Evolutionary conservation across 2,113 vertebrate species (phyloP).

Genomic region (Dasyurus viverrinus): DNA sequence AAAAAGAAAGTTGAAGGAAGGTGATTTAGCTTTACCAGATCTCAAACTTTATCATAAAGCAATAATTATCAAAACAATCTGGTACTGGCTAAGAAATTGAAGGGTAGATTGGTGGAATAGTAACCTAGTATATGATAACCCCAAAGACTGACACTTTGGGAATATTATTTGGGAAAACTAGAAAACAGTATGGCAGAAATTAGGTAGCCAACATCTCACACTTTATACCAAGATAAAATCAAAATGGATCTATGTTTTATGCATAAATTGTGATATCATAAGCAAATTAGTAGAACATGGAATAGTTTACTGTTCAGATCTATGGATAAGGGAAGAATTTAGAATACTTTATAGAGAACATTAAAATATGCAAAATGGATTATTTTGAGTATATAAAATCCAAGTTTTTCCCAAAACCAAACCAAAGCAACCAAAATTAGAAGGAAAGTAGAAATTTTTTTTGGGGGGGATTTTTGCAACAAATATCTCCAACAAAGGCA

Average conservation of each 20-base stretch:
- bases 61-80: neutral
- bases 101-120: neutral
- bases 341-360: neutral
- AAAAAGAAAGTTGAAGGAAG: neutral
- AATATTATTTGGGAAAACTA: neutral
- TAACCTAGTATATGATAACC: neutral
- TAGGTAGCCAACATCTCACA: neutral
- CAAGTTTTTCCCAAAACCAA: neutral
- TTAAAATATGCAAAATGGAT: neutral
- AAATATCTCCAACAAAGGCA: neutral
- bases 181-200: neutral
- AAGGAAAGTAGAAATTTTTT: neutral
- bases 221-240: neutral
- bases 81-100: neutral
- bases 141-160: neutral
- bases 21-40: neutral
- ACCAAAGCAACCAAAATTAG: neutral
- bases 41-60: neutral
- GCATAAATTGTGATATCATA: neutral
- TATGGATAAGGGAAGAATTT: neutral
- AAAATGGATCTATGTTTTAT: neutral
- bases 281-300: neutral
- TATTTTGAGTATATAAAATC: neutral
- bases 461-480: neutral
- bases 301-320: neutral